phyloP scores from a whole-genome alignment of 2,113 vertebrate species.

The Ceuthmochares aereus region DNA sequence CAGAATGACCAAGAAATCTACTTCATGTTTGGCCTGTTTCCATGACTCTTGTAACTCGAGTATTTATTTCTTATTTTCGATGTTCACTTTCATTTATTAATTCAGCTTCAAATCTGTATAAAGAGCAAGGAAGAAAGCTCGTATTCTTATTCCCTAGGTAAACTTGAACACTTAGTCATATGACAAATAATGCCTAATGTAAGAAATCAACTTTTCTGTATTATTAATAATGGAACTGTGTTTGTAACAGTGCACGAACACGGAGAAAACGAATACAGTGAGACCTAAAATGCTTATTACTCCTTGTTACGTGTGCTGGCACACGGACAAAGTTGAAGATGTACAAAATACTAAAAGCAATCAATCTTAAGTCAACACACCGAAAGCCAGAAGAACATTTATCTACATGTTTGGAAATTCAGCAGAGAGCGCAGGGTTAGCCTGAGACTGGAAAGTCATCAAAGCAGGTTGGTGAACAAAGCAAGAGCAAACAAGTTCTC shows the following conservation, averaged over 20 bases:
- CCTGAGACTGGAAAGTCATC: conserved; percentile 21
- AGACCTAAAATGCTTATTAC: conserved; percentile 38
- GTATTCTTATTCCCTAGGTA: background rate
- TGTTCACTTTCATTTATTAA: background rate
- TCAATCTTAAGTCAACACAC: conserved; percentile 65
- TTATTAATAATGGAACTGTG: background rate
- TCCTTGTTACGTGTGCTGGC: conserved; percentile 33
- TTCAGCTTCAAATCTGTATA: background rate
- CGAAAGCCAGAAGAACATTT: conserved; percentile 56
- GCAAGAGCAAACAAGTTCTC: background rate
- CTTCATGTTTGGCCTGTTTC: background rate
- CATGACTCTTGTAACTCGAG: background rate
- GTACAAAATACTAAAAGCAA: conserved; percentile 65
- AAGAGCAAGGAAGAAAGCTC: background rate
- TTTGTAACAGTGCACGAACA: conserved; percentile 16
- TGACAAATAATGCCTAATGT: conserved; percentile 17
- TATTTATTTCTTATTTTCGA: background rate
- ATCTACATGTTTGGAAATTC: conserved; percentile 29
- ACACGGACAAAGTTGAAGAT: conserved; percentile 22
- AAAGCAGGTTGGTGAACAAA: background rate
- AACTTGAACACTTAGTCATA: background rate
- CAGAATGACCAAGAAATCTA: background rate
- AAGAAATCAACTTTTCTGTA: conserved; percentile 16
- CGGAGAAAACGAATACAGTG: background rate
- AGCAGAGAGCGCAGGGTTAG: background rate